Evolutionary conservation across 2,113 vertebrate species (phyloP).

Genomic region (Malurus elegans): DNA sequence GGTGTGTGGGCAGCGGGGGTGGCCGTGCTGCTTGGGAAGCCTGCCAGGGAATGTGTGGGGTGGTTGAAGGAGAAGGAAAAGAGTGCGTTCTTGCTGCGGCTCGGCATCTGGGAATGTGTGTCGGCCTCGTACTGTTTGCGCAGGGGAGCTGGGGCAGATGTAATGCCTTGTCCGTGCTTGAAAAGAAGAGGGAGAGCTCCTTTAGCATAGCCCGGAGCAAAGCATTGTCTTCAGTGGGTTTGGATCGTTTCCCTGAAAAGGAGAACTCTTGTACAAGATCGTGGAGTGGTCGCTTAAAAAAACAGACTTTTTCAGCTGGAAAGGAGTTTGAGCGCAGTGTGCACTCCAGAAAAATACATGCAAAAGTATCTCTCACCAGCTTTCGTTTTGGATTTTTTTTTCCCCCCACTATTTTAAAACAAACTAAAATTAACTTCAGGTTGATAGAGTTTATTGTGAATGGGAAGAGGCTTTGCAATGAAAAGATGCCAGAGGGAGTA

Average conservation of each 20-base stretch:
- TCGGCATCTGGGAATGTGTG: not conserved
- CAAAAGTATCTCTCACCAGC: fast-evolving
- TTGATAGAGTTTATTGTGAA: not conserved
- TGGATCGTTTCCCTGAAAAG: not conserved
- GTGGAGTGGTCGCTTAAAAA: not conserved
- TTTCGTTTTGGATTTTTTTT: fast-evolving
- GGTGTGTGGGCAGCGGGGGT: not conserved
- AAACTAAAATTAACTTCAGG: not conserved
- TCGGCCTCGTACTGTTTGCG: not conserved
- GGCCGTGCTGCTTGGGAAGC: not conserved
- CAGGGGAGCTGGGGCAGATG: not conserved
- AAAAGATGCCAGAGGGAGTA: not conserved
- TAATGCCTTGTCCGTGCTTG: fast-evolving
- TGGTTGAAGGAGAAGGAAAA: not conserved
- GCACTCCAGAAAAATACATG: not conserved
- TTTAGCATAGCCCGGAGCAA: not conserved
- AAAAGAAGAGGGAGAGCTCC: not conserved
- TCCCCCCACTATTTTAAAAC: not conserved
- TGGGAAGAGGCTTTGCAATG: not conserved
- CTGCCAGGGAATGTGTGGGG: not conserved
- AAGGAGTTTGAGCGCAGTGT: not conserved
- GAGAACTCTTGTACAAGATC: not conserved
- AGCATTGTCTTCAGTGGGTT: not conserved
- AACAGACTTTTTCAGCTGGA: not conserved
- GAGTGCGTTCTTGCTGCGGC: not conserved